Evolutionary conservation across 2,888 invertebrate species (phyloP), one percentile per base, ranked within the genome.

Genomic region (Margaritifera margaritifera): DNA sequence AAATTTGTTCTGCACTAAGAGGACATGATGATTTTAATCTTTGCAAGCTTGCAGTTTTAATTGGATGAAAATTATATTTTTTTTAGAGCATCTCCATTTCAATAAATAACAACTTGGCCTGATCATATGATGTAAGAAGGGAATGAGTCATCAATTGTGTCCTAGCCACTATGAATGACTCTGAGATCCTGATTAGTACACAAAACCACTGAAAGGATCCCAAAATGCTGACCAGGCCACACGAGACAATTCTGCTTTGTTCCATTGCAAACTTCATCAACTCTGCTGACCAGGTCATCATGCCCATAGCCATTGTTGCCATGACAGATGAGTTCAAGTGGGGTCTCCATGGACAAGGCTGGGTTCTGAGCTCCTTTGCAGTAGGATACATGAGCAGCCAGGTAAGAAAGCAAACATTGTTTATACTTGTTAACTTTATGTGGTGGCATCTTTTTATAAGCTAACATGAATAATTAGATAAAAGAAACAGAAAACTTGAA

Each of bases 371-470:
- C 68, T 93, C 94, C 8, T 94, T 94, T 89, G 93, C 94, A 53
- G 93, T 94, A 74, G 94, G 94, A 51, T 94, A 94, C 85, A 93
- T 94, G 84, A 93, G 93, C 80, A 94, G 94, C 90, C 94, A 94
- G 92, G 93, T 94, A 89, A 76, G 78, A 80, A 51, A 53, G 8
- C 11, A 19, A 50, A 51, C 20, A 22, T n/a, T 61, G 20, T 50
- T 50, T 20, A 15, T 60, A 24, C 61, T 61, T 50, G 11, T 22
- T 50, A 27, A 27, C 6, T 61, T 8, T 19, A n/a, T 60, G 50
- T 50, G 51, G 61, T 61, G 51, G 24, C 22, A 24, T 61, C 50
- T 50, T 20, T 42, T 42, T 42, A 42, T 42, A 42, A 42, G 3
- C 11, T 42, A 15, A 42, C 42, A 42, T 42, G 3, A n/a, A n/a